Conservation (phyloP, 2,797 vertebrate species). For the Anolis apletophallus region DNA sequence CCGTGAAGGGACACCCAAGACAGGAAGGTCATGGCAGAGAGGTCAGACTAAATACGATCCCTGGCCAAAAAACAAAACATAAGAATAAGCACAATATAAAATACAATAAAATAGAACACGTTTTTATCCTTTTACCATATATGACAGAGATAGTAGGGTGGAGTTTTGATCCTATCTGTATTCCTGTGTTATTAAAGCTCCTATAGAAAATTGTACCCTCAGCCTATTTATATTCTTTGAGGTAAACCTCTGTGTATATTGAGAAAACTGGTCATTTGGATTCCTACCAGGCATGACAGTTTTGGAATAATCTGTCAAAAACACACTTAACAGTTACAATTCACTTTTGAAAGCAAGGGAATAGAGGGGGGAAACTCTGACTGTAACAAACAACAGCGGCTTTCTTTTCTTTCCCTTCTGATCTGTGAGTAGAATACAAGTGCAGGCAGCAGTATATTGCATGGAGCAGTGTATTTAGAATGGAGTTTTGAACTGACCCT, state of each 20-base stretch:
- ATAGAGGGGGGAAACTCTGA: slow-evolving; percentile 3
- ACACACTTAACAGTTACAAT: slow-evolving; percentile 16
- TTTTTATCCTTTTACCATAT: slow-evolving; percentile 15
- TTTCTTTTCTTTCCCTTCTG: slow-evolving; percentile 13
- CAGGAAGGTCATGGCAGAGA: too few relatives aligned
- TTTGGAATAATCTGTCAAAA: slow-evolving; percentile 41
- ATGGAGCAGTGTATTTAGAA: slow-evolving; percentile 5
- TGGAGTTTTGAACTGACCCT: slow-evolving; percentile 33
- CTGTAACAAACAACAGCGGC: rapidly evolving
- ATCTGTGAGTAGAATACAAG: slow-evolving; percentile 20
- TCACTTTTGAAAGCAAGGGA: neutral
- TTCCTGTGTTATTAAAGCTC: neutral
- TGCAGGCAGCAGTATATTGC: neutral
- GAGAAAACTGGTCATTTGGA: neutral
- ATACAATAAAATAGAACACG: too few relatives aligned
- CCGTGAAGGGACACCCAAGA: too few relatives aligned
- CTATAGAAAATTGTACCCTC: slow-evolving; percentile 30
- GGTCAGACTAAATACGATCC: too few relatives aligned
- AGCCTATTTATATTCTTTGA: slow-evolving; percentile 31
- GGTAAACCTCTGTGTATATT: slow-evolving; percentile 38
- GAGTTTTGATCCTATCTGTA: neutral
- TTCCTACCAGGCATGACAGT: slow-evolving; percentile 6
- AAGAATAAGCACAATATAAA: too few relatives aligned
- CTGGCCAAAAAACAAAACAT: too few relatives aligned
- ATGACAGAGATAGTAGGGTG: neutral